Conservation (phyloP, 2,797 vertebrate species). For the Xenopus petersii region DNA sequence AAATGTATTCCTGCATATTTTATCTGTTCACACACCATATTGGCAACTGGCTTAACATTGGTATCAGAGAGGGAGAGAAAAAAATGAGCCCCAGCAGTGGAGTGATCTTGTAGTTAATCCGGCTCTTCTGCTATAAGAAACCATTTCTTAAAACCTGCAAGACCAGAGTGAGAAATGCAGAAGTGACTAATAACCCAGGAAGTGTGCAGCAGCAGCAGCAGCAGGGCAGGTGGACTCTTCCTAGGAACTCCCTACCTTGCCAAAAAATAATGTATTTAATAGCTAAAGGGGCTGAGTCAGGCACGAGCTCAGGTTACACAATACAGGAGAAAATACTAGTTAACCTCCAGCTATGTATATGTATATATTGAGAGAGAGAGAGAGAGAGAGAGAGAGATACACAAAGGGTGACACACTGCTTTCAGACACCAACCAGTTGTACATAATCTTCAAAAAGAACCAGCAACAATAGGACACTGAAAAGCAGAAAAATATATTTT, state of each 20-base stretch:
- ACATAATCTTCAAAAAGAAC: too few relatives aligned
- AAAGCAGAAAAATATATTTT: too few relatives aligned
- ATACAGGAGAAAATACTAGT: too few relatives aligned
- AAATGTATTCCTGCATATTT: background rate
- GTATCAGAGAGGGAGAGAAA: too few relatives aligned
- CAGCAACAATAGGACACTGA: too few relatives aligned
- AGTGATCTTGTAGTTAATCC: constrained; percentile 27
- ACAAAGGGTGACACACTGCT: too few relatives aligned
- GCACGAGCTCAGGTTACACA: constrained; percentile 55
- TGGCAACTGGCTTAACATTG: background rate
- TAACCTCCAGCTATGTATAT: too few relatives aligned
- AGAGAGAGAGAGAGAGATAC: too few relatives aligned
- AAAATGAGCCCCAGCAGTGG: background rate
- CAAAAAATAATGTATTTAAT: constrained; percentile 26
- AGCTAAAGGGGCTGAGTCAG: constrained; percentile 45
- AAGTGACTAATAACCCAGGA: constrained; percentile 48
- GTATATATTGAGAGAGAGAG: too few relatives aligned
- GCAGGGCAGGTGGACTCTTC: constrained; percentile 23
- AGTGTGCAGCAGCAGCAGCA: constrained; percentile 39
- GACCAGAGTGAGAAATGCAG: constrained; percentile 9
- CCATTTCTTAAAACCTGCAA: constrained; percentile 3
- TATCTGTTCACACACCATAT: constrained; percentile 10
- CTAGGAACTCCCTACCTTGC: background rate
- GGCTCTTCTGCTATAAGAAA: constrained; percentile 12
- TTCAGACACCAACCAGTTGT: too few relatives aligned